These are phyloP conservation scores for Aphidius gifuensis DNA, from an alignment of 1,140 invertebrate species.

Conservation along the genomic window DNA sequence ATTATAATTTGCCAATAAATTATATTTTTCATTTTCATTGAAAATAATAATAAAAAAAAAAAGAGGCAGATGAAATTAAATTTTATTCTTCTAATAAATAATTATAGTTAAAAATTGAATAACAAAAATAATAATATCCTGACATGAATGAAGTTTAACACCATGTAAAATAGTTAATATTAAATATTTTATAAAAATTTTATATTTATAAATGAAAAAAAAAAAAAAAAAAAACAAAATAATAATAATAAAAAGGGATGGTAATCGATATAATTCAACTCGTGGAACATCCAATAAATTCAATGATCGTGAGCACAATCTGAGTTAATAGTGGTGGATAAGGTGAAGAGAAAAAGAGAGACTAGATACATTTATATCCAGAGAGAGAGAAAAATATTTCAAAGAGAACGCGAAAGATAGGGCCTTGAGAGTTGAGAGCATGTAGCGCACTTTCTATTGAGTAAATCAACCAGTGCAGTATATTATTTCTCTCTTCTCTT, in stretches of 20 bases:
- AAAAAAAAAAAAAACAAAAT: neutral
- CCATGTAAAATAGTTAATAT: constrained; percentile 8
- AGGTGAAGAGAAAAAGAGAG: too few species aligned
- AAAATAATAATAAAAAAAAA: too few species aligned
- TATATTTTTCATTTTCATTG: too few species aligned
- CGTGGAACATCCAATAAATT: constrained; percentile 15
- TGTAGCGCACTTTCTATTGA: constrained; percentile 44
- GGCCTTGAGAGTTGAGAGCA: constrained; percentile 32
- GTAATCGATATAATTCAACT: constrained; percentile 17
- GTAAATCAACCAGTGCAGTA: constrained; percentile 35
- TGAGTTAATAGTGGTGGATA: constrained; percentile 27
- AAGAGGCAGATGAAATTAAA: neutral
- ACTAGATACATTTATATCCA: too few species aligned
- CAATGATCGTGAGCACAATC: constrained; percentile 29
- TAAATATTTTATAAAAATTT: neutral
- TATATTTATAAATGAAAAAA: neutral
- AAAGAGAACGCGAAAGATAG: too few species aligned
- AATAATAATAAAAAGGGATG: neutral
- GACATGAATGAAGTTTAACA: constrained; percentile 12
- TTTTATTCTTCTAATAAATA: neutral
- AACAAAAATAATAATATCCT: neutral
- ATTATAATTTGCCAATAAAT: too few species aligned
- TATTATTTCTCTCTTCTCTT: too few species aligned
- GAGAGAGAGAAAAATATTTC: too few species aligned
- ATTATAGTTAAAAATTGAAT: neutral